Conservation (phyloP, 2,113 vertebrate genomes). For the Trochalopteron elliotii region DNA sequence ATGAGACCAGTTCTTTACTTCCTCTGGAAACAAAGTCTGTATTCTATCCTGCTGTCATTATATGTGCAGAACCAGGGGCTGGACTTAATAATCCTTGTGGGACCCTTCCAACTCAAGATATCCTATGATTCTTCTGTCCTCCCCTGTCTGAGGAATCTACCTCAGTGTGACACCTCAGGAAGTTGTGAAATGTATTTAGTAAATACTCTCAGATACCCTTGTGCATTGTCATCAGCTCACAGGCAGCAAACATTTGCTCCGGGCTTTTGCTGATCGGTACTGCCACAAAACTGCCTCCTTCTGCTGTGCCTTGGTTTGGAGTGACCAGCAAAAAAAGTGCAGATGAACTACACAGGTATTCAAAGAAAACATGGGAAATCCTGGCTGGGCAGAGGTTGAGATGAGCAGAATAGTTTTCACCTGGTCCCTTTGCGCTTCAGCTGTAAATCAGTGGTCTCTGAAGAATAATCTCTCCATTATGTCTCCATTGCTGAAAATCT, state of each 20-base stretch:
- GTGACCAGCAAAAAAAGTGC: neutral
- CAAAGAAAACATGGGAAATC: neutral
- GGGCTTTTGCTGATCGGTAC: fast-evolving
- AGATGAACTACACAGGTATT: neutral
- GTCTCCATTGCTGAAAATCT: neutral
- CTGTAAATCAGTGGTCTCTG: neutral
- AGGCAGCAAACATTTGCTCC: neutral
- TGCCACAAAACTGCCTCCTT: neutral
- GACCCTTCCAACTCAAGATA: neutral
- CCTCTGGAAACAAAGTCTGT: neutral
- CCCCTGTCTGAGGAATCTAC: neutral
- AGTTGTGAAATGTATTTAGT: neutral
- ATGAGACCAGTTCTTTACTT: neutral
- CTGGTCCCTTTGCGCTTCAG: neutral
- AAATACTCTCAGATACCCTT: neutral
- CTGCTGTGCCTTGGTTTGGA: neutral
- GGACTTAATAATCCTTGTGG: neutral
- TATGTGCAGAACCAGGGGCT: neutral
- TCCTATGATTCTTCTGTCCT: neutral
- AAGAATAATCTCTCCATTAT: neutral
- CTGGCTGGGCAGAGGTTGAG: neutral
- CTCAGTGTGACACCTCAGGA: neutral
- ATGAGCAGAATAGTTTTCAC: neutral
- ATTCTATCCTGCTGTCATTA: neutral
- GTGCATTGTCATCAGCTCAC: neutral